These are phyloP conservation scores for Caenorhabditis brenneri DNA, from an alignment of 1,140 invertebrate genomes.

Conservation along the genomic window DNA sequence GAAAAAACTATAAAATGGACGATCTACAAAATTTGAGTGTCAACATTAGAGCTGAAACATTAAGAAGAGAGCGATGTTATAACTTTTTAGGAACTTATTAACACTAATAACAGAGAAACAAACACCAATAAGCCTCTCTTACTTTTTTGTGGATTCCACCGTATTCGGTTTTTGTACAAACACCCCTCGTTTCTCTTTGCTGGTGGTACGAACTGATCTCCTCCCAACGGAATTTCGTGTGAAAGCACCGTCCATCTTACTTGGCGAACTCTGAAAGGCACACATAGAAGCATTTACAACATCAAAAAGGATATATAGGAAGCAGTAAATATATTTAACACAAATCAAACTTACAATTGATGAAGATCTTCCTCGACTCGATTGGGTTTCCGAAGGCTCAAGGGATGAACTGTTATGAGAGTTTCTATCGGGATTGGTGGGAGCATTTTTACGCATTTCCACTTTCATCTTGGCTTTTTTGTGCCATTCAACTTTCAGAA, in stretches of 20 bases:
- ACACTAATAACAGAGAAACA: not conserved
- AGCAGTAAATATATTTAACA: not conserved
- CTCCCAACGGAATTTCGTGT: not conserved
- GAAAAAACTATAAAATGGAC: slow-evolving; percentile 18
- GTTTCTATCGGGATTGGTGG: not conserved
- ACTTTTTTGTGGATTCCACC: not conserved
- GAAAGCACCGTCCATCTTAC: not conserved
- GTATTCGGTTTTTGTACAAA: not conserved
- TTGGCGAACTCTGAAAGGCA: not conserved
- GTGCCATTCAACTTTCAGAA: slow-evolving; percentile 13
- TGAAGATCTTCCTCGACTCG: slow-evolving; percentile 4
- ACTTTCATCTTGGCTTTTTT: slow-evolving; percentile 23
- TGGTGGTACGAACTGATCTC: not conserved
- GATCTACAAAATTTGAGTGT: slow-evolving; percentile 4
- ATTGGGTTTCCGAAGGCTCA: not conserved
- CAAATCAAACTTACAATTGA: not conserved
- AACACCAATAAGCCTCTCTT: not conserved
- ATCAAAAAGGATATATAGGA: not conserved
- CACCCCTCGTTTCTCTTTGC: not conserved
- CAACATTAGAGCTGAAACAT: not conserved
- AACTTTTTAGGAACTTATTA: not conserved
- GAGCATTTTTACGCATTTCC: not conserved
- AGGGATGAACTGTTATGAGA: not conserved
- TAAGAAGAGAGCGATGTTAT: not conserved
- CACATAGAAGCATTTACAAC: slow-evolving; percentile 25